Conservation (phyloP, 2,888 invertebrate genomes). For the Oxycera nigricornis region DNA sequence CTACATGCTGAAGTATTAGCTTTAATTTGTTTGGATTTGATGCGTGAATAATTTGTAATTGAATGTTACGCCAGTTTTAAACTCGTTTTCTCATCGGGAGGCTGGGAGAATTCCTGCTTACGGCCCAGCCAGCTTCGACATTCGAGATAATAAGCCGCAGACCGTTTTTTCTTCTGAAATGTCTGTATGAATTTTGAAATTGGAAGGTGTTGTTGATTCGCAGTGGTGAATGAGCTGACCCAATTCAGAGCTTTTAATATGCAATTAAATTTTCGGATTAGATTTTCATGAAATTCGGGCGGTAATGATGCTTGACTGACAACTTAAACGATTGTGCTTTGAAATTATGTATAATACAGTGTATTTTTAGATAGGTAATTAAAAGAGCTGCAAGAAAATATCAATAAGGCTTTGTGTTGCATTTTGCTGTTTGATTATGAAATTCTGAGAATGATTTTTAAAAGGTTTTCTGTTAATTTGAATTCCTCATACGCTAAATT, state of each 20-base stretch:
- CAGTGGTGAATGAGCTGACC: slow-evolving; percentile 4
- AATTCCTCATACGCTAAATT: no score
- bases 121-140: slow-evolving; percentile 9
- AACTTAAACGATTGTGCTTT: neutral
- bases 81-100: slow-evolving; percentile 37
- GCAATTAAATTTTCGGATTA: neutral
- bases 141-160: slow-evolving; percentile 1
- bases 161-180: neutral
- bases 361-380: neutral
- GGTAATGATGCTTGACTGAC: neutral
- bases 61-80: slow-evolving; percentile 45
- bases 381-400: neutral
- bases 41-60: slow-evolving; percentile 44
- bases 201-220: slow-evolving; percentile 10
- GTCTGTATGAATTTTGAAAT: slow-evolving; percentile 8
- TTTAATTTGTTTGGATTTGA: slow-evolving; percentile 37
- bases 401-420: no score
- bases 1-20: slow-evolving; percentile 30
- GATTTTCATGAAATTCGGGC: neutral
- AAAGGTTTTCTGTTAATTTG: no score
- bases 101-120: slow-evolving; percentile 27
- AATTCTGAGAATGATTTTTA: no score
- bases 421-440: no score
- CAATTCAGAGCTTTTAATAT: slow-evolving; percentile 6
- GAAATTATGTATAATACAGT: neutral